Evolutionary conservation across 2,113 vertebrate genomes (phyloP).

Genomic region (Microcebus jonahi): DNA sequence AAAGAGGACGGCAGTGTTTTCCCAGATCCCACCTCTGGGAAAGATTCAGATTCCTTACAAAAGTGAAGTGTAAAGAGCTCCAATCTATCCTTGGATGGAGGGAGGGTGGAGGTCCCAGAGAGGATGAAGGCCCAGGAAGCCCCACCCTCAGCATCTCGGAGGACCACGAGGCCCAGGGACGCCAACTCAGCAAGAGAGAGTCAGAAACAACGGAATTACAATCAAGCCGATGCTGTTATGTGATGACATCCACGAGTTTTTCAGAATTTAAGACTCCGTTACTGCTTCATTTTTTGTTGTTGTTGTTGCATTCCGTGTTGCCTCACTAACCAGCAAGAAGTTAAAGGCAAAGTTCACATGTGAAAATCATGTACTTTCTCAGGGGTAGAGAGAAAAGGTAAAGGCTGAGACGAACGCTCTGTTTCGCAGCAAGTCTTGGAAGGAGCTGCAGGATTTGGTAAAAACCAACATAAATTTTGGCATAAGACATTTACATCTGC

Average conservation of each 20-base stretch:
- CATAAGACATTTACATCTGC: background rate
- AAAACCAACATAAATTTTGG: background rate
- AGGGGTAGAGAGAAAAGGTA: background rate
- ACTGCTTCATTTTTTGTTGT: background rate
- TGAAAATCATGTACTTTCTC: background rate
- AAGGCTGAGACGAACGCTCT: background rate
- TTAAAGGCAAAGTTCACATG: background rate
- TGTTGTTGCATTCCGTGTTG: background rate
- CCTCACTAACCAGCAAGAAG: background rate
- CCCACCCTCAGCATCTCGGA: accelerated
- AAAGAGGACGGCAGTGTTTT: background rate
- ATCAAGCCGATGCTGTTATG: accelerated
- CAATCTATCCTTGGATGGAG: accelerated
- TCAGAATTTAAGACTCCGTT: background rate
- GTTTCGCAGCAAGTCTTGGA: background rate
- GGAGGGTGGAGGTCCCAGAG: background rate
- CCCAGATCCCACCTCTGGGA: background rate
- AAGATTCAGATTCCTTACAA: background rate
- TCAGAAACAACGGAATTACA: accelerated
- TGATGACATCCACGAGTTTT: accelerated
- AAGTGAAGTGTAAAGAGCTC: background rate
- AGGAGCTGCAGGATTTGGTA: background rate
- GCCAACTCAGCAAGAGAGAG: accelerated
- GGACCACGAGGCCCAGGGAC: accelerated
- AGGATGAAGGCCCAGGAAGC: accelerated